Percentiles rank a stretch among this genome's conserved stretches.
These are phyloP conservation scores for Tachina grossa DNA, from an alignment of 2,888 invertebrate genomes.

Conservation along the genomic window DNA sequence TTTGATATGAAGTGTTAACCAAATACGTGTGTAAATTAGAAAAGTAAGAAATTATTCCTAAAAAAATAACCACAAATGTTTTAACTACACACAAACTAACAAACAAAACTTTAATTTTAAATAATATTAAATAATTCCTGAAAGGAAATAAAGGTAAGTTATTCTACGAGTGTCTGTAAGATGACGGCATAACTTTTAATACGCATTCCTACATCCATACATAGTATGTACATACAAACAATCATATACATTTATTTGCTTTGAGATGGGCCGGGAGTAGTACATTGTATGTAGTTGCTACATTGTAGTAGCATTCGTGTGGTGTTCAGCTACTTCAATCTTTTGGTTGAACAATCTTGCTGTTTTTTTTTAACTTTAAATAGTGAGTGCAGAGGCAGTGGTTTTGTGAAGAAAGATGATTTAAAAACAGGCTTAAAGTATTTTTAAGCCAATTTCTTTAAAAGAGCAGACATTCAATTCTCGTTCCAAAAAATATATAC, in stretches of 20 bases:
- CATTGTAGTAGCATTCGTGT: neutral
- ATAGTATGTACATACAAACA: neutral
- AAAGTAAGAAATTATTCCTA: neutral
- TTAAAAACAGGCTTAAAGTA: conserved; percentile 24
- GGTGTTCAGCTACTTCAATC: neutral
- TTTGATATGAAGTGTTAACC: conserved; percentile 4
- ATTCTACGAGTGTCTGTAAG: neutral
- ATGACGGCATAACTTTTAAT: conserved; percentile 38
- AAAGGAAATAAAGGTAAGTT: conserved; percentile 27
- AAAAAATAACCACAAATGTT: conserved; percentile 2
- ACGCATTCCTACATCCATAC: no score
- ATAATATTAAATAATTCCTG: conserved; percentile 2
- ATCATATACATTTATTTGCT: neutral
- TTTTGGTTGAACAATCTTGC: neutral
- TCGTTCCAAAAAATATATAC: neutral
- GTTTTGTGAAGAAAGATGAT: neutral
- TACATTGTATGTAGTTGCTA: no score
- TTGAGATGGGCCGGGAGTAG: neutral
- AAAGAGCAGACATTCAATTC: no score
- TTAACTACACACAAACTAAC: neutral
- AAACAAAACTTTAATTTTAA: neutral
- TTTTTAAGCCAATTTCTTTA: no score
- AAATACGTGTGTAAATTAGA: conserved; percentile 6
- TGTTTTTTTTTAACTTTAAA: conserved; percentile 24
- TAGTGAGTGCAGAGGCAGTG: neutral